Evolutionary conservation across 1,140 invertebrate genomes (phyloP), one percentile per base, ranked within the genome.

Genomic region (Drosophila bocqueti): DNA sequence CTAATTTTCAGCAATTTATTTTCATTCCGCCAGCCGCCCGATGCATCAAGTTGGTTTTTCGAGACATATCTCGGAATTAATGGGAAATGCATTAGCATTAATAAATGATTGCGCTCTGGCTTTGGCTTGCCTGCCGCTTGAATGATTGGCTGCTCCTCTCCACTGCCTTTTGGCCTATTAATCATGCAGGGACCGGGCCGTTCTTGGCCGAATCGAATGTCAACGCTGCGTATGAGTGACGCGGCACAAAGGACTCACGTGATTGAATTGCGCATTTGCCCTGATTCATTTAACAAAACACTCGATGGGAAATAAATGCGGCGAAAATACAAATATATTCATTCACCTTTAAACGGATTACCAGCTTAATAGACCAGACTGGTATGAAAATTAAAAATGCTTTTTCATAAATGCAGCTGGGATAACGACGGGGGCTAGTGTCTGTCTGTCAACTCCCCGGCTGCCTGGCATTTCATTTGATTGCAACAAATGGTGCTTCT

Each of bases 1-100:
- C 86, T 90, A 90, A 90, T 90, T 90, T 90, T 61, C 38, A 76
- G 82, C 79, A 76, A 90, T 90, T 90, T 80, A 90, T 90, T 79
- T 82, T 90, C 85, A 90, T 90, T 84, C 72, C 57, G 21, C 55
- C 50, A 52, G 29, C 50, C 43, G 71, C 61, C 50, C 63, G 63
- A 66, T 81, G 76, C 82, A 85, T 83, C 73, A 65, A 62, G 78
- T 69, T 69, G 71, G 66, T 68, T 72, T 71, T 62, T 76, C 29
- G 45, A 42, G 65, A 72, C 79, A 77, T 78, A 71, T 66, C 57
- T 47, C 9, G 65, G 63, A 69, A 87, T 84, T 81, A 90, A 90
- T 87, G 78, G 66, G 63, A 76, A 84, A 83, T 87, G 84, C 84
- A 87, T 87, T 83, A 89, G 84, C 84, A 78, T 89, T 84, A 75